Evolutionary conservation across 2,888 invertebrate species (phyloP).

Genomic region (Cremastinae sp.): DNA sequence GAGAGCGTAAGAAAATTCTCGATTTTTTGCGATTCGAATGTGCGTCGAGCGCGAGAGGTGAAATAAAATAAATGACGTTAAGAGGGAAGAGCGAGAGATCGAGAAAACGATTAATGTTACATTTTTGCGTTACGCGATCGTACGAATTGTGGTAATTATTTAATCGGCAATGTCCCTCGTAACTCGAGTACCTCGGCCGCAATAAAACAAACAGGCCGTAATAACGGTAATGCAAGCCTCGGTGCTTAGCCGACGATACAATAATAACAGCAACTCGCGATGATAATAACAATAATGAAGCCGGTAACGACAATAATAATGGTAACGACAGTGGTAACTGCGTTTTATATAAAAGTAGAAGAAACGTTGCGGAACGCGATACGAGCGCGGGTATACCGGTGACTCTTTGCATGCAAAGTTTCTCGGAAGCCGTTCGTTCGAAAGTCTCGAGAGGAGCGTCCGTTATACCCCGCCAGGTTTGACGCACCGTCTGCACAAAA

Average conservation of each 20-base stretch:
- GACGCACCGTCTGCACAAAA: not conserved
- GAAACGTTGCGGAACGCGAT: not conserved
- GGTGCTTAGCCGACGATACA: no score
- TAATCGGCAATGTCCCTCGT: constrained; percentile 18
- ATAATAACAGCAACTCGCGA: no score
- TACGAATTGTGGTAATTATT: constrained; percentile 10
- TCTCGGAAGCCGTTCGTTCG: constrained; percentile 44
- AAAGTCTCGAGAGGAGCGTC: constrained; percentile 32
- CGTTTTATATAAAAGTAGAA: not conserved
- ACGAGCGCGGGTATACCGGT: no score
- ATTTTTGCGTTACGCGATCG: constrained; percentile 15
- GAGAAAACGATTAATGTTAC: not conserved
- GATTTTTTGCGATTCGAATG: no score
- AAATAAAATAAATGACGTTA: no score
- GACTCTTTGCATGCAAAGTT: constrained; percentile 4
- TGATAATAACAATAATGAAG: not conserved
- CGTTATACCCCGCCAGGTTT: not conserved
- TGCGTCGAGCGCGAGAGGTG: no score
- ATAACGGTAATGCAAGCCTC: constrained; percentile 5
- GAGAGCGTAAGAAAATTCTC: no score
- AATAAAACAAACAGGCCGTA: constrained; percentile 28
- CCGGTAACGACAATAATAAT: not conserved
- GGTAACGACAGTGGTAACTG: not conserved
- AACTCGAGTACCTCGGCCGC: constrained; percentile 4
- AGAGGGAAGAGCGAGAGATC: no score